Percentiles rank a stretch among this genome's conserved stretches.
These are phyloP conservation scores for Adoxophyes honmai DNA, from an alignment of 1,140 invertebrate species.

Conservation along the genomic window DNA sequence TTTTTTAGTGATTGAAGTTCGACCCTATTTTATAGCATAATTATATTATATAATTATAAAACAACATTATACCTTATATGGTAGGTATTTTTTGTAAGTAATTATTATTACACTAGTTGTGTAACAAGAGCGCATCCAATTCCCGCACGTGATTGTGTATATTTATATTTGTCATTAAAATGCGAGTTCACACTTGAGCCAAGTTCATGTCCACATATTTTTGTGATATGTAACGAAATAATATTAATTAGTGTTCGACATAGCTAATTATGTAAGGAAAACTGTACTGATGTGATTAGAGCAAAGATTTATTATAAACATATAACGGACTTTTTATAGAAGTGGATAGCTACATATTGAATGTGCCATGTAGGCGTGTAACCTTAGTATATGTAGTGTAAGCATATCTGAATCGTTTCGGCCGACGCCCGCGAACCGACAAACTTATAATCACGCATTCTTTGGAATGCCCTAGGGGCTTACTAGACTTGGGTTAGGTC, in stretches of 20 bases:
- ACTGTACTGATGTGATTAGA: slow-evolving; percentile 60
- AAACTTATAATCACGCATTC: too few relatives aligned
- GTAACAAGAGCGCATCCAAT: too few relatives aligned
- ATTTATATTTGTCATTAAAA: not conserved
- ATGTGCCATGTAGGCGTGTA: slow-evolving; percentile 65
- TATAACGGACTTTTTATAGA: slow-evolving; percentile 49
- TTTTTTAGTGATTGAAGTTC: too few relatives aligned
- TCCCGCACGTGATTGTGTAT: too few relatives aligned
- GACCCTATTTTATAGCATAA: too few relatives aligned
- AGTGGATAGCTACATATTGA: slow-evolving; percentile 61
- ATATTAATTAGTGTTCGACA: slow-evolving; percentile 27
- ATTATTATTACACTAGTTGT: too few relatives aligned
- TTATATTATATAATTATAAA: too few relatives aligned
- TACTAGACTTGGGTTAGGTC: too few relatives aligned
- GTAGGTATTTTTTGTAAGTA: too few relatives aligned
- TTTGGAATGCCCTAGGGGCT: too few relatives aligned
- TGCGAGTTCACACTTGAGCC: not conserved
- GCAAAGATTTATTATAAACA: slow-evolving; percentile 55
- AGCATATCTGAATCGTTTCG: slow-evolving; percentile 16
- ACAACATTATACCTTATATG: too few relatives aligned
- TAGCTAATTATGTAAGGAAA: slow-evolving; percentile 41
- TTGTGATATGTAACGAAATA: slow-evolving; percentile 33
- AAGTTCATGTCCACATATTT: slow-evolving; percentile 23
- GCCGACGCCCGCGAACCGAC: not conserved
- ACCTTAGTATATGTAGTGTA: slow-evolving; percentile 36